Base-by-base conservation (phyloP, 2,888 invertebrate species). In the Dorcus hopei region DNA sequence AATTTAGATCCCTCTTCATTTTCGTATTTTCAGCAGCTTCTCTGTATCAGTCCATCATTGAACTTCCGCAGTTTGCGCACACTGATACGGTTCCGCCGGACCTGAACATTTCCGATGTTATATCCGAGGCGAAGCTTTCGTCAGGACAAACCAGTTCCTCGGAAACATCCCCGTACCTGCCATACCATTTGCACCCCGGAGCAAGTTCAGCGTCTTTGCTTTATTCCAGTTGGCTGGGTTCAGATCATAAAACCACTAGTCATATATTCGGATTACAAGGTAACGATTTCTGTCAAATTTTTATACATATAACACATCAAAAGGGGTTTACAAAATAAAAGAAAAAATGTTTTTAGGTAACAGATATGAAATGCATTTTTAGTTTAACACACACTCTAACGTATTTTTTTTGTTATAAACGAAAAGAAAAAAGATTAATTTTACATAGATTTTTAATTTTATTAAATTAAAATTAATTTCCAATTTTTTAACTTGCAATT, bases 241-340 rank as follows among this genome's bases (percentile, higher is more conserved):
- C 69, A 6, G 61, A 71, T 2, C 75, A 76, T 51, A 64, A 66
- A 41, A 66, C 64, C 60, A 63, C 74, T 65, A 70, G 71, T 57
- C 83, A 84, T 62, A 75, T 87, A 48, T 83, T 87, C 66, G 85
- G 85, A 63, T 75, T 87, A 42, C 86, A 87, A 82, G 87, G 87
- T 87, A 80, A 42, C 1, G 4, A 16, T 16, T 42, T 42, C 8
- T 42, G 6, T 42, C 5, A 14, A 14, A 42, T 14, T 42, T 42
- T 42, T 42, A 4, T 33, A 4, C 5, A 58, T 33, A 4, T 33
- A 58, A 57, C 57, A 57, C 11, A 52, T 41, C 52, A 57, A 57
- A 19, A 19, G 3, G 19, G 19, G 3, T 19, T 19, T 19, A 19
- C 3, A 19, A 19, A 19, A 19, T 19, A 19, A 19, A 19, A 1